Evolutionary conservation across 2,113 vertebrate species (phyloP).

Genomic region (Tor tambroides): DNA sequence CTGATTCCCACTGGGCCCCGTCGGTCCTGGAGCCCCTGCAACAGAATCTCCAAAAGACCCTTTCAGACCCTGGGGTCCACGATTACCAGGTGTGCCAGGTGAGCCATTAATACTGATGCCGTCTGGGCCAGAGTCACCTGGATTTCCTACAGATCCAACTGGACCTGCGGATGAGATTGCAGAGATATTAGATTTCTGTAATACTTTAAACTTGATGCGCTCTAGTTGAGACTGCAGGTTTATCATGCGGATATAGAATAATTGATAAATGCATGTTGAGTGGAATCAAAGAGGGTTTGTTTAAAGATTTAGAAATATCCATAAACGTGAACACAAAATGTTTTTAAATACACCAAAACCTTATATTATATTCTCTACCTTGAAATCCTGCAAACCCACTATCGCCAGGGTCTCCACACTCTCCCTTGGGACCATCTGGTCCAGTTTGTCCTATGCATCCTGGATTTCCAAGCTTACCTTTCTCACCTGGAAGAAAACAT

Average conservation of each 20-base stretch:
- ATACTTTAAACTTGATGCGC: no score
- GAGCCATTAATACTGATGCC: conserved; percentile 63
- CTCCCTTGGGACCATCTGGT: conserved; percentile 68
- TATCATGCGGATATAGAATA: background rate
- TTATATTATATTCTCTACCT: conserved; percentile 60
- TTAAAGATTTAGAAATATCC: background rate
- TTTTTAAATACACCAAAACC: background rate
- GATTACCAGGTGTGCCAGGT: conserved; percentile 64
- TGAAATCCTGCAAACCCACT: conserved; percentile 58
- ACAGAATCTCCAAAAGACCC: conserved; percentile 66
- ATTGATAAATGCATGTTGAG: background rate
- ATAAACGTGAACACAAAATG: background rate
- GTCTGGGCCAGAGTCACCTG: conserved; percentile 69
- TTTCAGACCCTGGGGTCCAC: conserved; percentile 66
- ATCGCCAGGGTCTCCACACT: conserved; percentile 64
- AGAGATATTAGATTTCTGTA: background rate
- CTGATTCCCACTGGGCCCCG: conserved; percentile 60
- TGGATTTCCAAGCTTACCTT: conserved; percentile 62
- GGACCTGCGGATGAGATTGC: conserved; percentile 58
- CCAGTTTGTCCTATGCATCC: conserved; percentile 50
- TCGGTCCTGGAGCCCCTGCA: conserved; percentile 60
- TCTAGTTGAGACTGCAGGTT: background rate
- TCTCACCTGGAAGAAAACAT: conserved; percentile 51
- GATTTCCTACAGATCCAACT: conserved; percentile 61
- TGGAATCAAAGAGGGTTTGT: background rate